Evolutionary conservation across 1,140 invertebrate species (phyloP).

Genomic region (Eupeodes corollae): DNA sequence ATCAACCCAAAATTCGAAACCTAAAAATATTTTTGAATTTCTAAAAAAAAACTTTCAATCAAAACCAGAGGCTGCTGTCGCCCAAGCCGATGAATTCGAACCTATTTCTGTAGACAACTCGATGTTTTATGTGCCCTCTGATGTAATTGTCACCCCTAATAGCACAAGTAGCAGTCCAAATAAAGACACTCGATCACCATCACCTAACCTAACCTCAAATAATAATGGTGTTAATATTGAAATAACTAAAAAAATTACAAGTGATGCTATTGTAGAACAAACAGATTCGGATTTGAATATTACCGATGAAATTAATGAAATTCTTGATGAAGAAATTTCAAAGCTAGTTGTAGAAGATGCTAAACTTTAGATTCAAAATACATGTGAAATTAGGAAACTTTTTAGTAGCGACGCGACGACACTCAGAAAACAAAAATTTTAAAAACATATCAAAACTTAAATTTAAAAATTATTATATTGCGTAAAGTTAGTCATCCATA

Average conservation of each 20-base stretch:
- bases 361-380: no score
- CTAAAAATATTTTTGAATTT: conserved; percentile 35
- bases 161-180: not conserved
- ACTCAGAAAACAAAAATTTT: no score
- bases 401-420: no score
- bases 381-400: no score
- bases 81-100: not conserved
- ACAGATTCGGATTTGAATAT: conserved; percentile 23
- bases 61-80: not conserved
- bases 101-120: conserved; percentile 22
- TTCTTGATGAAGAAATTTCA: conserved; percentile 31
- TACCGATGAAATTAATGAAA: conserved; percentile 30
- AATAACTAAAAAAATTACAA: conserved; percentile 27
- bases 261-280: conserved; percentile 29
- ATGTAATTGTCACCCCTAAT: not conserved
- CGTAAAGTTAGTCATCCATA: no score
- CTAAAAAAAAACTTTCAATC: conserved; percentile 24
- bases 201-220: no score
- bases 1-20: conserved; percentile 19
- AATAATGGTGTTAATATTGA: conserved; percentile 22
- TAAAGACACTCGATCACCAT: not conserved
- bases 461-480: no score
- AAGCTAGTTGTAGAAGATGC: conserved; percentile 16
- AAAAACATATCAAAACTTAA: no score
- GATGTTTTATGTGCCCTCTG: conserved; percentile 26